Base-by-base conservation (phyloP, 2,113 vertebrate genomes). In the Psettodes erumei region DNA sequence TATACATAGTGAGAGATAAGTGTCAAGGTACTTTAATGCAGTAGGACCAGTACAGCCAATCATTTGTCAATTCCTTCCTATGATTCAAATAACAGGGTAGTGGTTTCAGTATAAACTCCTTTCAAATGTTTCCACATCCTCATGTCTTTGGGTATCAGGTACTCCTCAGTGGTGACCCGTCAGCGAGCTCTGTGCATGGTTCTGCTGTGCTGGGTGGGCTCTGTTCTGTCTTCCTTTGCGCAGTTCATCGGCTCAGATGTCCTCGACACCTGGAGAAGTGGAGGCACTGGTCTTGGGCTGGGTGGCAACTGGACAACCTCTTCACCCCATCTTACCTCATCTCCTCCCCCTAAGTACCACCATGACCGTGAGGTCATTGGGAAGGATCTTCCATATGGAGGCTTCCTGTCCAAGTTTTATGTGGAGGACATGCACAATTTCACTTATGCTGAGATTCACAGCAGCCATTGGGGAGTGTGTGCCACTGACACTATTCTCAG, bases 341-440 rank as follows among this genome's bases (percentile, higher is more conserved):
- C 79, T 6, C 66, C 33, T 0, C 40, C 35, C 13, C 75, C 86
- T 8, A 88, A 55, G 51, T 67, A 90, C 32, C 75, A 75, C 18
- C 59, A 88, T 0, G 90, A 92, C 28, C 77, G 68, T 28, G 81
- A 91, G 4, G 74, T 93, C 13, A 91, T 95, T 16, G 89, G 83
- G 15, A 38, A 81, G 43, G 76, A 90, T 55, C 84, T 93, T 32
- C 93, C 93, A 4, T 94, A 93, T 0, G 87, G 90, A 16, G 91
- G 93, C 8, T 94, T 95, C 75, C 86, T 95, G 63, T 94, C 94
- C 38, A 94, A 93, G 84, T 94, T 93, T 61, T 91, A 93, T 9
- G 77, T 89, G 56, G 85, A 92, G 30, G 87, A 92, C 73, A 77
- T 72, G 43, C 61, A 71, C 30, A 91, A 92, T 58, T 89, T 92